These are phyloP conservation scores for Scytalopus superciliaris DNA, from an alignment of 2,113 vertebrate species.

Conservation along the genomic window DNA sequence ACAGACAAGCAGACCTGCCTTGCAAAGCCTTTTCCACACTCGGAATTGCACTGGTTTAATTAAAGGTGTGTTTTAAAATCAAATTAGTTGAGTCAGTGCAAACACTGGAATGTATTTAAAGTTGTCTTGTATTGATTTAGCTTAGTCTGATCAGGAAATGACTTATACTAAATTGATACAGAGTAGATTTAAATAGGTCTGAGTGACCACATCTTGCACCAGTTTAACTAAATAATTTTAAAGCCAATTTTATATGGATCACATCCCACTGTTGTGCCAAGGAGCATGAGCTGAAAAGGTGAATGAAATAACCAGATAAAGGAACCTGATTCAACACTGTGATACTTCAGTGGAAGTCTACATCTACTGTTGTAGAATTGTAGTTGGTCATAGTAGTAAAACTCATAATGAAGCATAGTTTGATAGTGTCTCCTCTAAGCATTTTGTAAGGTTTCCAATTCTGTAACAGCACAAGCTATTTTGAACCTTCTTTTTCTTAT, in stretches of 20 bases:
- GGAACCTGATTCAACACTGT: neutral
- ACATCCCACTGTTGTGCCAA: neutral
- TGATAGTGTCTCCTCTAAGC: slow-evolving; percentile 24
- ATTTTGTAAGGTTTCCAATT: slow-evolving; percentile 53
- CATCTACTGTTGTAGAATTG: neutral
- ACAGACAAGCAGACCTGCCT: neutral
- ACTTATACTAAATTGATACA: neutral
- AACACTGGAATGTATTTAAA: neutral
- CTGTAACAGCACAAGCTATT: slow-evolving; percentile 5
- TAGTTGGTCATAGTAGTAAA: neutral
- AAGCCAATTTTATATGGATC: neutral
- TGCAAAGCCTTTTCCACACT: neutral
- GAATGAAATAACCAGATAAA: slow-evolving; percentile 13
- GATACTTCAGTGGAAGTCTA: neutral
- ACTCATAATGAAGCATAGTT: neutral
- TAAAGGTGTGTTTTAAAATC: slow-evolving; percentile 23
- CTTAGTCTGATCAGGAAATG: slow-evolving; percentile 24
- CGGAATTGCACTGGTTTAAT: neutral
- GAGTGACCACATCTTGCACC: neutral
- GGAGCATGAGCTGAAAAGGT: neutral
- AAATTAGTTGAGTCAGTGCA: slow-evolving; percentile 4
- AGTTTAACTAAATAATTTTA: neutral
- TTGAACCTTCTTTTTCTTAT: neutral
- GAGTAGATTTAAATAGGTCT: neutral
- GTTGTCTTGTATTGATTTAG: slow-evolving; percentile 6